Base-by-base conservation (phyloP, 2,888 invertebrate genomes). In the Congeria kusceri region DNA sequence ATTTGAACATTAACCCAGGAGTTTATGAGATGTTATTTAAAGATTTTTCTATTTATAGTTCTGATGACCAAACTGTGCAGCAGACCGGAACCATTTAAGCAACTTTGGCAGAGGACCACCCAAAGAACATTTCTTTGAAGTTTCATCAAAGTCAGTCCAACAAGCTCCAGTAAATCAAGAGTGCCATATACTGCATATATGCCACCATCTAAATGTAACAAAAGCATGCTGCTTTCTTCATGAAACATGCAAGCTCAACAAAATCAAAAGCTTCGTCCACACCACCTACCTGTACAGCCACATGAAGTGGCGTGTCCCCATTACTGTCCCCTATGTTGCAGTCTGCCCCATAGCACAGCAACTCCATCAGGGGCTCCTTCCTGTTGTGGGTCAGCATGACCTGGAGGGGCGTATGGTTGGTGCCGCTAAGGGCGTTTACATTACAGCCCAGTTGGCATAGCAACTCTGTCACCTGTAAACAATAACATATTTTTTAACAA, bases 231-330 rank as follows among this genome's bases (percentile, higher is more conserved):
- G 9, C 46, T 18, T 13, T 44, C 11, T 44, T 44, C 18, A 44
- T 44, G 46, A 9, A 44, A 9, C 9, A 44, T 18, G 18, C 18
- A 44, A 44, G 11, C 9, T 9, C 46, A 44, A 44, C 11, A 13
- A 18, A 44, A 44, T 18, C 9, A n/a, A n/a, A n/a, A n/a, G n/a
- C n/a, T n/a, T n/a, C n/a, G n/a, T n/a, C n/a, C n/a, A n/a, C n/a
- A n/a, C 11, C 39, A 11, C 39, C 39, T 82, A 93, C 94, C 89
- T 79, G 89, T 0, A 97, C 96, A 0, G 98, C 98, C 73, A 97
- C 94, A 94, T 98, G 98, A 7, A 99, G 94, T 0, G 98, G 96
- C 0, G 97, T 96, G 88, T 98, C 97, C 0, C 98, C 98, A 64
- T 97, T 96, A 5, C 95, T 95, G 91, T 98, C 98, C 0, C 95